A percentile compares a stretch with the other conserved stretches of the same genome.
Evolutionary conservation across 2,888 invertebrate species (phyloP).

Genomic region (Epiblema foenella): DNA sequence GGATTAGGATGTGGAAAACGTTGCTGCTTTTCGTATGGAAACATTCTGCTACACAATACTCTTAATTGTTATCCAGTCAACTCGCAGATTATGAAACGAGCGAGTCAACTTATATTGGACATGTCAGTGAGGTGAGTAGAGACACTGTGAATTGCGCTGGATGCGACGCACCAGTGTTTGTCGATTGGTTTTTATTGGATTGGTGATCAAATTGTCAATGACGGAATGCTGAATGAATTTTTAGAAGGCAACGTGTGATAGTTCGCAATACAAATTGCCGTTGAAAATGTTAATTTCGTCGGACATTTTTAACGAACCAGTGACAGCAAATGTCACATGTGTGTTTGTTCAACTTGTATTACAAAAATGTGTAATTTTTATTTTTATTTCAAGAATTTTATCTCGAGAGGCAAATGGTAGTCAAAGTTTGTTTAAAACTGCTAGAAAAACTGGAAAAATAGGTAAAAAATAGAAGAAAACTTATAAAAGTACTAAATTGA

Average conservation of each 20-base stretch:
- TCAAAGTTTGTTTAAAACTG: no score
- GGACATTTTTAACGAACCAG: neutral
- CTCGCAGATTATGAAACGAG: no score
- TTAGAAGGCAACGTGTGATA: neutral
- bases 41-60: no score
- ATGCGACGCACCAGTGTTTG: slow-evolving; percentile 6
- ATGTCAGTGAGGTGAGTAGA: neutral
- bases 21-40: no score
- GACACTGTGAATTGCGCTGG: neutral
- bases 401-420: no score
- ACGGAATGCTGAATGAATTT: neutral
- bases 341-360: no score
- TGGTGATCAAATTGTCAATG: slow-evolving; percentile 31
- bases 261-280: neutral
- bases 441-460: neutral
- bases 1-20: no score
- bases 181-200: slow-evolving; percentile 30
- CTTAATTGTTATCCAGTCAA: no score
- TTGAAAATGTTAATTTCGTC: neutral
- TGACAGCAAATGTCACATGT: neutral
- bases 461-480: no score
- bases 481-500: neutral
- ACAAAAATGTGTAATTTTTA: no score
- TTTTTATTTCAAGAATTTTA: no score
- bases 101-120: no score